phyloP scores from a whole-genome alignment of 2,797 vertebrate species.

The Syngnathus acus region DNA sequence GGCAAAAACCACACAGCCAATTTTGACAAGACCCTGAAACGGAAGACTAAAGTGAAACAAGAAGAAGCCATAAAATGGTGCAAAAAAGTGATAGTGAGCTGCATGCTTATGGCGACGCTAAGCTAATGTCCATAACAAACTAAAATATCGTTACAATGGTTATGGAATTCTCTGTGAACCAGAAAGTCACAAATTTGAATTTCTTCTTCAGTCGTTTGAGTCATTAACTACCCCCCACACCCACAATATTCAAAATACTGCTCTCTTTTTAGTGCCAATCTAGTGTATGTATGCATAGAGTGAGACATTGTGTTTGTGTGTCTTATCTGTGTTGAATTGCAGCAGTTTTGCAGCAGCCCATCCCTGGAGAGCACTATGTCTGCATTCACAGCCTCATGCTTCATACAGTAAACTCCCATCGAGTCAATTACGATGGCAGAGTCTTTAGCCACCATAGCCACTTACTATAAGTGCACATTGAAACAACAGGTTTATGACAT shows the following conservation, averaged over 20 bases:
- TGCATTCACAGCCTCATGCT: slow-evolving; percentile 37
- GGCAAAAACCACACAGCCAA: background rate
- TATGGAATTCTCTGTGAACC: background rate
- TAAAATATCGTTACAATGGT: too few species aligned
- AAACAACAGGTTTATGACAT: slow-evolving; percentile 66
- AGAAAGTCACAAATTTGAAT: background rate
- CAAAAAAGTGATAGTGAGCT: background rate
- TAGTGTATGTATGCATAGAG: slow-evolving; percentile 2
- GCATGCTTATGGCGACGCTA: too few species aligned
- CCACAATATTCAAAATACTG: background rate
- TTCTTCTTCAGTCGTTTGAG: background rate
- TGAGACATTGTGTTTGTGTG: slow-evolving; percentile 9
- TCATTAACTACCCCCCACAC: background rate
- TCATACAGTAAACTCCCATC: slow-evolving; percentile 58
- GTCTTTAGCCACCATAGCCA: slow-evolving; percentile 54
- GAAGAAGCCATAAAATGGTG: background rate
- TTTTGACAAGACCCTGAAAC: background rate
- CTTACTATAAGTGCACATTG: slow-evolving; percentile 60
- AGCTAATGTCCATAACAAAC: too few species aligned
- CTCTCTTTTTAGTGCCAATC: background rate
- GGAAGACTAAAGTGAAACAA: background rate
- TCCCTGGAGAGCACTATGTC: slow-evolving; percentile 44
- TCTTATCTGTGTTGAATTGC: slow-evolving; percentile 28
- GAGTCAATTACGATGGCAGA: slow-evolving; percentile 58
- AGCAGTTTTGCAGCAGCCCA: slow-evolving; percentile 47